Evolutionary conservation across 2,797 vertebrate species (phyloP), one percentile per base, ranked within the genome.

Genomic region (Strix occidentalis): DNA sequence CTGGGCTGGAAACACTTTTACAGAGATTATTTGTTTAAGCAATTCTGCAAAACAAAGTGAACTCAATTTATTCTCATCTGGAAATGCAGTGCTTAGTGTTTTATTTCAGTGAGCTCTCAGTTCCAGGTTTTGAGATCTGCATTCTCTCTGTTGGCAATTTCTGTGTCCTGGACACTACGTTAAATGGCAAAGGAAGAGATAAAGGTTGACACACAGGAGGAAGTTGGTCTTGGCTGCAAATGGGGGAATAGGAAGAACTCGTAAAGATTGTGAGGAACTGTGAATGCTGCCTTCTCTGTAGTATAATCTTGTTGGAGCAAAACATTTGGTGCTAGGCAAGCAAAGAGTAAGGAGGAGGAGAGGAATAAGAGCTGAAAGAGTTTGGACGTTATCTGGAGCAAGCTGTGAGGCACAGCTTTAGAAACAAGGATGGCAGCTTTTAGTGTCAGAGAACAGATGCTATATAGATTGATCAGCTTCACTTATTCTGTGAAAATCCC

Each of bases 321-420:
- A 95, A 95, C 90, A 93, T 92, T 95, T 96, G 92, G 94, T 92
- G 90, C 82, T 79, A 91, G 82, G 93, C 92, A 96, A 92, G 90
- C 90, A 94, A 87, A 91, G 94, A 93, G 72, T 81, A 95, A 89
- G 94, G 82, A 96, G 93, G 92, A 93, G 79, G 87, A 87, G 79
- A 96, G 87, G 87, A 84, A 45, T 68, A 35, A 70, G 93, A 68
- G 54, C 24, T 39, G 92, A 48, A 84, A 66, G 84, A 82, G 85
- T 93, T 86, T 88, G 74, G 92, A 93, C 68, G 66, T 46, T 86
- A 61, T 83, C 89, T 94, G 92, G 89, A 96, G 91, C 93, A 97
- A 97, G 96, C 95, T 96, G 94, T 94, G 96, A 96, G 90, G 75
- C 86, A 92, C 90, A 96, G 91, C 92, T 95, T 95, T 93, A 87